A percentile compares a stretch with the other conserved stretches of the same genome.
phyloP scores from a whole-genome alignment of 2,797 vertebrate species.

The Sebastes steindachneri region DNA sequence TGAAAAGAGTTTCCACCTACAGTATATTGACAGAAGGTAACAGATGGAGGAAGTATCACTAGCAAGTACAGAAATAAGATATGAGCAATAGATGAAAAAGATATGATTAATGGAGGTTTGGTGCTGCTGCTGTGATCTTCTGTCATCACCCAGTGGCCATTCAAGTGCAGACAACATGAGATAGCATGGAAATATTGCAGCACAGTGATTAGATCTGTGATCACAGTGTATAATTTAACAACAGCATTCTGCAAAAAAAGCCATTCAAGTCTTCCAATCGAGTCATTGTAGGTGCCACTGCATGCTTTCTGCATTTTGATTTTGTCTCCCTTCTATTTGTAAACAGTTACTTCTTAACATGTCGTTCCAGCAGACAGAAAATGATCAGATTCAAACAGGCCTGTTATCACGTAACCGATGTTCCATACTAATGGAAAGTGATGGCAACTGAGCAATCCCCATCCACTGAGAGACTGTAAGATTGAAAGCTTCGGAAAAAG shows the following conservation, averaged over 20 bases:
- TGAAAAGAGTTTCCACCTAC: not conserved
- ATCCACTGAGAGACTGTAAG: not conserved
- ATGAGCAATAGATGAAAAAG: constrained; percentile 6
- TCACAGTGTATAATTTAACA: not conserved
- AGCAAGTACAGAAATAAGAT: constrained; percentile 3
- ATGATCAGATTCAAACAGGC: not conserved
- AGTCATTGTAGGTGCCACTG: not conserved
- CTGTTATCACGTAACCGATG: not conserved
- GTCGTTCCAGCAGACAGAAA: not conserved
- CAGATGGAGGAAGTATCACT: constrained; percentile 5
- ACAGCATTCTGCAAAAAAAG: not conserved
- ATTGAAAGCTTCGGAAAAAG: not conserved
- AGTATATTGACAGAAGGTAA: constrained; percentile 17
- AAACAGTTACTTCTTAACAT: not conserved
- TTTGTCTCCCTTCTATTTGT: not conserved
- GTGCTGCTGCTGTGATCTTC: constrained; percentile 3
- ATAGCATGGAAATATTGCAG: not conserved
- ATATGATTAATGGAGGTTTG: not conserved
- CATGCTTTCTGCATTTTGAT: not conserved
- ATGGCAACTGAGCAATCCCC: not conserved
- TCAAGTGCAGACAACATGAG: not conserved
- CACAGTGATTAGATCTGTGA: not conserved
- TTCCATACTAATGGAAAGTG: not conserved
- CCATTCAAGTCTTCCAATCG: not conserved
- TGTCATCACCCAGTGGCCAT: constrained; percentile 35